Evolutionary conservation across 2,888 invertebrate species (phyloP), one percentile per base, ranked within the genome.

Genomic region (Craniophora ligustri): DNA sequence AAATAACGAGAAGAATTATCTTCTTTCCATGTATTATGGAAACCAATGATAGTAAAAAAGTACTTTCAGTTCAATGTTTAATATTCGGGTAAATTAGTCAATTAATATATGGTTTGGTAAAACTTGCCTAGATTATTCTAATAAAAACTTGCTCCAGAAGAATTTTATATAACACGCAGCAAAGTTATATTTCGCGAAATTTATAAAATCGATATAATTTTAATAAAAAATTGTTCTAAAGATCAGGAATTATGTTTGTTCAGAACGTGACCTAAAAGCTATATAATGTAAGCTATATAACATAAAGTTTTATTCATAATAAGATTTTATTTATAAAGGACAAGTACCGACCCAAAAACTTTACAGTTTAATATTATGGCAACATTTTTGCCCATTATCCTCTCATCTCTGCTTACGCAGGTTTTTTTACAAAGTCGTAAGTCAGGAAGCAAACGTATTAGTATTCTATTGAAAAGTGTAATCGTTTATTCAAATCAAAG

Each of bases 181-280:
- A n/a, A n/a, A n/a, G n/a, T n/a, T n/a, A n/a, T n/a, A n/a, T n/a
- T n/a, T n/a, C n/a, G n/a, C n/a, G n/a, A n/a, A n/a, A n/a, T n/a
- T n/a, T n/a, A n/a, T 10, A 44, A 26, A 6, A 40, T 4, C 1
- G 6, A 8, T 7, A n/a, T 6, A 5, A 15, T 35, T n/a, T 11
- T 8, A 28, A 19, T 42, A 8, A 5, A n/a, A 31, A 31, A 32
- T 14, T 18, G 19, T 14, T 14, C 13, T 19, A 30, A 32, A 36
- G 41, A 46, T 38, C 2, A 32, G 8, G 21, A 42, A 56, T 56
- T 35, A 21, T 47, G 38, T 64, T 64, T 34, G 34, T 5, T 32
- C 23, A 14, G 30, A 19, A 47, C 15, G 3, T 3, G 13, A 15
- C 15, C n/a, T 8, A 31, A 14, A 41, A 32, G 21, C 14, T 19